Base-by-base conservation (phyloP, 2,888 invertebrate species). In the Brassicogethes aeneus region DNA sequence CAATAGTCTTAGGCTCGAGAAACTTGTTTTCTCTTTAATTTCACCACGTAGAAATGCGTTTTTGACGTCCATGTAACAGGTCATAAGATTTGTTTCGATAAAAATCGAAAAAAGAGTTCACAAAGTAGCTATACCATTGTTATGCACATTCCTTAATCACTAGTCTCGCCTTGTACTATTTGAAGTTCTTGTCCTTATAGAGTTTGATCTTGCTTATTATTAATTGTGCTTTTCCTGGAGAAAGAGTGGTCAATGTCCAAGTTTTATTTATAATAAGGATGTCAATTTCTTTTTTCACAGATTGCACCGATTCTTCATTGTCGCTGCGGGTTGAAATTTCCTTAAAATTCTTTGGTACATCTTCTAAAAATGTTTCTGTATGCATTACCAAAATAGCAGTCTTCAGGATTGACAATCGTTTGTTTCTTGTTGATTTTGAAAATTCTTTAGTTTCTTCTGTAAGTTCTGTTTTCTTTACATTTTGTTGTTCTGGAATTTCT, bases 71-170 rank as follows among this genome's bases (percentile, higher is more conserved):
- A 44, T 38, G 17, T 43, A 37, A 3, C 35, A 23, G 7, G 32
- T 16, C 17, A n/a, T 12, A 16, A 43, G 34, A 36, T 42, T 40
- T 30, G 34, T 40, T 16, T 34, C 8, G 34, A 37, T 36, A n/a
- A 31, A 17, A 17, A 42, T 15, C 31, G 42, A 23, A 12, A 42
- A 16, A 16, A 44, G 31, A 33, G 32, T 42, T 32, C 42, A 38
- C 17, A 45, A 14, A 13, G 41, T 44, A n/a, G 36, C 16, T 16
- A 44, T 16, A 29, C 42, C 35, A n/a, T 43, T 33, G 36, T 42
- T 56, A 55, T 5, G 46, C 17, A 38, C 49, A 56, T 3, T 53
- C 55, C 39, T 52, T 55, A 7, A 48, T 35, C 2, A 55, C 56
- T 8, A 57, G 39, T 34, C 55, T 45, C 1, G 56, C 55, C 40